phyloP scores from a whole-genome alignment of 2,113 vertebrate genomes.

The Paradoxurus hermaphroditus region DNA sequence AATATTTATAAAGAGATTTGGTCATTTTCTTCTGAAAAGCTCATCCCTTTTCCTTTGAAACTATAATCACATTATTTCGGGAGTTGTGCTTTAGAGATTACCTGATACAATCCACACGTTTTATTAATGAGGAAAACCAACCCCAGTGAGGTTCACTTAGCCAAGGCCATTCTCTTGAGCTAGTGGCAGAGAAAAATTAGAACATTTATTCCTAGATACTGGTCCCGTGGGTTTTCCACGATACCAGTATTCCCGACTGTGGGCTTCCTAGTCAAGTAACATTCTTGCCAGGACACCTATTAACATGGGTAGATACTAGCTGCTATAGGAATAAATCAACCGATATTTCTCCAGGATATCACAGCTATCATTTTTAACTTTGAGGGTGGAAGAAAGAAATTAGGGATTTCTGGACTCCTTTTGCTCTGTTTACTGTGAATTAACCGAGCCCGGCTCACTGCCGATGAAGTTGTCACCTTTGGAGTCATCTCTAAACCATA shows the following conservation, averaged over 20 bases:
- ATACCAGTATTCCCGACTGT: background rate
- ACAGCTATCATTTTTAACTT: background rate
- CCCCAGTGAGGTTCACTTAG: constrained; percentile 11
- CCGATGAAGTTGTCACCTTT: background rate
- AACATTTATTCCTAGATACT: constrained; percentile 49
- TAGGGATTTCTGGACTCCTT: background rate
- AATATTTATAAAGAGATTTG: background rate
- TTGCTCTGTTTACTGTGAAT: background rate
- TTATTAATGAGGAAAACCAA: constrained; percentile 10
- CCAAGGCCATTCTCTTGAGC: constrained; percentile 38
- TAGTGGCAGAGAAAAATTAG: constrained; percentile 35
- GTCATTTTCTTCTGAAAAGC: background rate
- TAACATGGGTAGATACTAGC: background rate
- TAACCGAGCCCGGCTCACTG: constrained; percentile 16
- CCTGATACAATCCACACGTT: background rate
- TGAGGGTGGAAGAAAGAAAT: background rate
- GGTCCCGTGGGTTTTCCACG: constrained; percentile 20
- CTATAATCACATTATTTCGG: background rate
- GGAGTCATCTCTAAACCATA: constrained; percentile 33
- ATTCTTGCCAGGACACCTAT: constrained; percentile 41
- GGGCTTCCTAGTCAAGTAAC: constrained; percentile 47
- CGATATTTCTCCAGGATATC: background rate
- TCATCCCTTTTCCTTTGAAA: constrained; percentile 36
- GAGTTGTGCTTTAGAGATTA: background rate
- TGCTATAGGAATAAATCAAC: constrained; percentile 8